Base-by-base conservation (phyloP, 2,113 vertebrate species). In the Camelus bactrianus region DNA sequence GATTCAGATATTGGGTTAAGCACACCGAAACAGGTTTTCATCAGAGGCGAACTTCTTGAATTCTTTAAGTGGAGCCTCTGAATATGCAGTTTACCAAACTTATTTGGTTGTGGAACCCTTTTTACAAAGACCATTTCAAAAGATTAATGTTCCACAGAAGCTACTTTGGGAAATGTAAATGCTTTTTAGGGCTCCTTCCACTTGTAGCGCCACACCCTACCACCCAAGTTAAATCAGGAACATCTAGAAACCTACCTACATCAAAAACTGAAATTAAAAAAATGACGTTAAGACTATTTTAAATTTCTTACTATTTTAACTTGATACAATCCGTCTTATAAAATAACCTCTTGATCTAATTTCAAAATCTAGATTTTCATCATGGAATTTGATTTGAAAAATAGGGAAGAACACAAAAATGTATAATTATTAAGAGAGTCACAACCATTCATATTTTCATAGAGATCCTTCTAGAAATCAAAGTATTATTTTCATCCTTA, bases 301-400 rank as follows among this genome's bases (percentile, higher is more conserved):
- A 26, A 94, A 96, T 56, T 97, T 93, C 6, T 82, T 88, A 22
- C 52, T 91, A 0, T 58, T 85, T 95, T 73, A 95, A 67, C 20
- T 92, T 86, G n/a, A 96, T 48, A 64, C 92, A 96, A 85, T 84
- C 30, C 60, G 1, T 62, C 92, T 95, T 38, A 3, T 17, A 91
- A 95, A 64, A 26, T 58, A 72, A 19, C 4, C 22, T 60, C 6
- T 87, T 76, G 14, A 89, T 89, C 13, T 82, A 42, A 83, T 92
- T 67, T 91, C 67, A 96, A 91, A 94, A 17, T 85, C 52, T 62
- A 24, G 0, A 83, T 14, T 87, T 82, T 89, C 89, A 69, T 26
- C 86, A 10, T 50, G 79, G 19, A 72, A 65, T 92, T 69, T 76
- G 80, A 86, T 73, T 95, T 75, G 56, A 93, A 95, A 83, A 89